phyloP scores from a whole-genome alignment of 2,888 invertebrate species.

The Scaptodrosophila latifasciaeformis region DNA sequence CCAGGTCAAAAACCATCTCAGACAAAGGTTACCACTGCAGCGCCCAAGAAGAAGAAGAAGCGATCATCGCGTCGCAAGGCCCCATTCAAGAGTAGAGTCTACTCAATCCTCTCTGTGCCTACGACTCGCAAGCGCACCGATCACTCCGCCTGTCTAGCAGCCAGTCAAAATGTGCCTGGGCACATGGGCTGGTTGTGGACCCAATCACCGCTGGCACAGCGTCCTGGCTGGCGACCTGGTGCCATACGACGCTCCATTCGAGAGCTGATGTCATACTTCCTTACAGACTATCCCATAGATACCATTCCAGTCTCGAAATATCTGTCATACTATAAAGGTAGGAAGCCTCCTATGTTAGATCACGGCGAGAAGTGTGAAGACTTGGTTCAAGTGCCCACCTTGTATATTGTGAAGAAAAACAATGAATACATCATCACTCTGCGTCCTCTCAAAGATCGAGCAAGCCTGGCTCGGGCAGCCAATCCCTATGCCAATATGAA shows the following conservation, averaged over 20 bases:
- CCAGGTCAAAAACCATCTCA: neutral
- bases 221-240: slow-evolving; percentile 72
- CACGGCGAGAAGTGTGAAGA: slow-evolving; percentile 64
- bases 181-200: slow-evolving; percentile 84
- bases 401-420: slow-evolving; percentile 81
- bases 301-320: slow-evolving; percentile 66
- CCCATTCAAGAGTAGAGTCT: slow-evolving; percentile 29
- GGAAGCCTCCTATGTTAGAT: slow-evolving; percentile 59
- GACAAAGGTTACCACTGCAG: neutral
- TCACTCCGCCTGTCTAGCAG: slow-evolving; percentile 75
- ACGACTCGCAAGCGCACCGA: slow-evolving; percentile 42
- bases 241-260: slow-evolving; percentile 71
- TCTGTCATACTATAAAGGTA: slow-evolving; percentile 46
- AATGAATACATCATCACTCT: slow-evolving; percentile 81
- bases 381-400: slow-evolving; percentile 77
- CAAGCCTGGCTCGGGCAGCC: slow-evolving; percentile 78
- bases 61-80: neutral
- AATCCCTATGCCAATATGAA: slow-evolving; percentile 82
- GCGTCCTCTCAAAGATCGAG: slow-evolving; percentile 80
- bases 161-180: slow-evolving; percentile 78
- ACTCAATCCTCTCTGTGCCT: slow-evolving; percentile 19
- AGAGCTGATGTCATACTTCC: slow-evolving; percentile 71
- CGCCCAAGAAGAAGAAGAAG: slow-evolving; percentile 9
- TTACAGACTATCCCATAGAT: slow-evolving; percentile 71
- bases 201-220: slow-evolving; percentile 44